These are phyloP conservation scores for Cyclargus thomasi DNA, from an alignment of 1,140 invertebrate genomes.

Conservation along the genomic window DNA sequence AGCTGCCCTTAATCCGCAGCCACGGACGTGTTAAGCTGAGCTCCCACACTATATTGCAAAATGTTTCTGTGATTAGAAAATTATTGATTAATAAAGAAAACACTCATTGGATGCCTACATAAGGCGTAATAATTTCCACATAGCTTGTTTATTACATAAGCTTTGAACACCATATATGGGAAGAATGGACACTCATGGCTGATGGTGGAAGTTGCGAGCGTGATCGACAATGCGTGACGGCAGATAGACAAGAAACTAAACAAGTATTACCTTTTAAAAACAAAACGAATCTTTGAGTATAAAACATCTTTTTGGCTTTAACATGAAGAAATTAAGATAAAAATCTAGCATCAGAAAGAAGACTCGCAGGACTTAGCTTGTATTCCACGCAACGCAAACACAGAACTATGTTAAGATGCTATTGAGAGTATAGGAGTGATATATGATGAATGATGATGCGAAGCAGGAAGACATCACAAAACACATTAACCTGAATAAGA, in stretches of 20 bases:
- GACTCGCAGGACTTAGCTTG: too few relatives aligned
- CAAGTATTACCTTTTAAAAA: background rate
- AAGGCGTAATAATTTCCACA: background rate
- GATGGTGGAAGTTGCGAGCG: conserved; percentile 1
- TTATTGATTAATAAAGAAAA: background rate
- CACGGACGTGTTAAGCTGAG: background rate
- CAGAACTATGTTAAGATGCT: too few relatives aligned
- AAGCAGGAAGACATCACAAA: background rate
- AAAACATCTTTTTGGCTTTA: too few relatives aligned
- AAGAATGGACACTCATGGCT: background rate
- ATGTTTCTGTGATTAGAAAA: background rate
- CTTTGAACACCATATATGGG: background rate
- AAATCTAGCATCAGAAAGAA: too few relatives aligned
- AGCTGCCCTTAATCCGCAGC: background rate
- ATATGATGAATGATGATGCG: background rate
- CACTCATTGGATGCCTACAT: background rate
- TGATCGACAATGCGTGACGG: background rate
- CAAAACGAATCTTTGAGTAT: too few relatives aligned
- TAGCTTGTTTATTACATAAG: background rate
- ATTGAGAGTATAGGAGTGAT: background rate
- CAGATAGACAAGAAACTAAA: background rate
- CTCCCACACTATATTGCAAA: background rate
- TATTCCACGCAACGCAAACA: too few relatives aligned
- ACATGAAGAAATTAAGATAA: too few relatives aligned
- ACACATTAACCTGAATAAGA: background rate